Evolutionary conservation across 2,797 vertebrate genomes (phyloP), one percentile per base, ranked within the genome.

Genomic region (Mormyrus proboscirostris): DNA sequence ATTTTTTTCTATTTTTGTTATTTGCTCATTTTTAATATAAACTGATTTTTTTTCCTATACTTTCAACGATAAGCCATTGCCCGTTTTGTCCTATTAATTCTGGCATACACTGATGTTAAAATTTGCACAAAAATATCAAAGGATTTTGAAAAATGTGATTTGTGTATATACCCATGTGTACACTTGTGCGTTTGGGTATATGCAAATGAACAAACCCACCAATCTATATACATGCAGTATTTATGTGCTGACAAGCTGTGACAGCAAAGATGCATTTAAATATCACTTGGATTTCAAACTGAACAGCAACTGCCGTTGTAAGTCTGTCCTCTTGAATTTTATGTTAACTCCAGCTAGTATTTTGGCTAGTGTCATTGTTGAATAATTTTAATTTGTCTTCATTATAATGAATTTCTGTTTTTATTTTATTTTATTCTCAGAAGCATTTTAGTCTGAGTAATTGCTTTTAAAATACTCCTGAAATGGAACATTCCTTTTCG

Each of bases 31-130:
- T 53, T 86, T 86, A 19, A 85, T 86, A 41, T 79, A 29, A 85
- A 29, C 47, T 53, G 83, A 85, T 16, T 14, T 33, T 16, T 86
- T 86, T 51, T 84, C 14, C 14, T 47, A 25, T 84, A n/a, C n/a
- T 86, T 86, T 86, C 51, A 55, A 19, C 10, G 38, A 41, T 38
- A 86, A 55, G 50, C 84, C 85, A 57, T 86, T 1, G 8, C 94
- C 95, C 92, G 90, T 95, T 95, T 95, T 95, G 96, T 95, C 94
- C 95, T 90, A 89, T 44, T 25, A n/a, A 41, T 44, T 65, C 59
- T 94, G 95, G 95, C 95, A 94, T 96, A 96, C 96, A 96, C 96
- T 97, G 96, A 95, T 96, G 94, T 96, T 95, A 92, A 94, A 94
- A 95, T 96, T 97, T 97, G 96, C 96, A 97, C 96, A 97, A 86